Conservation (phyloP, 2,888 invertebrate genomes). For the Sussaba pulchella region DNA sequence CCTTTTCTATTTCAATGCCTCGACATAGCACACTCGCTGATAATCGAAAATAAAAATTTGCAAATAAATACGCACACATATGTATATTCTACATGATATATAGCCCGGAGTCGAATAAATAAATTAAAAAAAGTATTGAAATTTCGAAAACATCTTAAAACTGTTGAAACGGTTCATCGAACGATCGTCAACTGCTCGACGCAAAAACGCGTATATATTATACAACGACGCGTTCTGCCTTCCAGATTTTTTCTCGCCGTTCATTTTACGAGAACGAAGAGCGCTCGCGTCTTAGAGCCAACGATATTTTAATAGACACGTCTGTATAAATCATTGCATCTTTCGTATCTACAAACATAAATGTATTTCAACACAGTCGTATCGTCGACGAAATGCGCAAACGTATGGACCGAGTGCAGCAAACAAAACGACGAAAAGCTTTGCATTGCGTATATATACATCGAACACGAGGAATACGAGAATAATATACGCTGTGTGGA, state of each 20-base stretch:
- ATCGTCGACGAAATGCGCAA: conserved; percentile 56
- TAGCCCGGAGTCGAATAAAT: conserved; percentile 41
- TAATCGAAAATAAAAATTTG: conserved; percentile 22
- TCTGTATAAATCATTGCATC: conserved; percentile 73
- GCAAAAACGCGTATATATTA: conserved; percentile 23
- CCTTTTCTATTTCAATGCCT: conserved; percentile 3
- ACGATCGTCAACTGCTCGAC: conserved; percentile 4
- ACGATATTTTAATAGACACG: conserved; percentile 72
- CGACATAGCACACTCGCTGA: conserved; percentile 16
- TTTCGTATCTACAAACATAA: conserved; percentile 62
- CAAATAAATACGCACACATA: conserved; percentile 43
- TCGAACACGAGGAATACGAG: conserved; percentile 32
- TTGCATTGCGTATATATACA: conserved; percentile 7
- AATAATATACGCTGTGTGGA: conserved; percentile 28
- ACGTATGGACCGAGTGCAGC: conserved; percentile 16
- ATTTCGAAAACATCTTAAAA: conserved; percentile 32
- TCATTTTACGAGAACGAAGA: conserved; percentile 5
- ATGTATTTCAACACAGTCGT: conserved; percentile 23
- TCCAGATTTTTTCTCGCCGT: conserved; percentile 14
- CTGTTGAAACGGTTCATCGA: conserved; percentile 49
- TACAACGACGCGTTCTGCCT: not conserved
- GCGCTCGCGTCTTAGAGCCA: conserved; percentile 9
- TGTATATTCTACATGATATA: conserved; percentile 31
- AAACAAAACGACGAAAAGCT: conserved; percentile 17
- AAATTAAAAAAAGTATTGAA: conserved; percentile 31